These are phyloP conservation scores for Epinotia demarniana DNA, from an alignment of 2,888 invertebrate species.

Conservation along the genomic window DNA sequence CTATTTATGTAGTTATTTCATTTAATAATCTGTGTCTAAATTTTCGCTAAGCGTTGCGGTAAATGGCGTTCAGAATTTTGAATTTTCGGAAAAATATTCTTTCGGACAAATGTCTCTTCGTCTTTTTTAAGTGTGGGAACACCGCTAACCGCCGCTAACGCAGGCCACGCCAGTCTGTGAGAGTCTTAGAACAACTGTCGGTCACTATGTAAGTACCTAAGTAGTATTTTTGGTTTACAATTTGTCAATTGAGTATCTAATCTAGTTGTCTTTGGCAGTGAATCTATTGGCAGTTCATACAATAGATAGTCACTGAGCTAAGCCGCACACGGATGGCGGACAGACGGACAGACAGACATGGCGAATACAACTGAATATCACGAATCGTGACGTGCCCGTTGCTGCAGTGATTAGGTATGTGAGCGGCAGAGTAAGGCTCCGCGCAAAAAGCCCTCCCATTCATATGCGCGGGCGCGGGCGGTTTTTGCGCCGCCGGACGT, in stretches of 20 bases:
- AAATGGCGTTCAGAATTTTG: no score
- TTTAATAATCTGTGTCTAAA: no score
- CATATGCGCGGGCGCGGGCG: constrained; percentile 78
- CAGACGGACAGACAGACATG: no score
- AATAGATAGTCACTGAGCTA: no score
- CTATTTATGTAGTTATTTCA: no score
- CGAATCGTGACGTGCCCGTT: not conserved
- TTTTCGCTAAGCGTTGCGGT: no score
- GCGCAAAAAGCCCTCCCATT: constrained; percentile 76
- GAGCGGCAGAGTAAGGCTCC: constrained; percentile 65
- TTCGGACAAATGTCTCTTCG: no score
- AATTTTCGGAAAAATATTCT: no score
- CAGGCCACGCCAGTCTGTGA: no score
- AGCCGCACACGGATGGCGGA: no score
- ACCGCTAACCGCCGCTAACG: no score
- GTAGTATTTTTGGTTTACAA: not conserved
- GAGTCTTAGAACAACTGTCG: not conserved
- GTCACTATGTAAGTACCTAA: not conserved
- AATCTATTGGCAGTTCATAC: not conserved
- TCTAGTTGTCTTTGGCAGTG: not conserved
- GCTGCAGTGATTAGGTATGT: constrained; percentile 31
- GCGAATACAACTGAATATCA: not conserved
- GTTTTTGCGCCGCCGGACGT: constrained; percentile 80
- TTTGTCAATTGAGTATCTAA: not conserved
- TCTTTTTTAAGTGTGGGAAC: no score